These are phyloP conservation scores for Chiloscyllium plagiosum DNA, from an alignment of 2,113 vertebrate species.

Conservation along the genomic window DNA sequence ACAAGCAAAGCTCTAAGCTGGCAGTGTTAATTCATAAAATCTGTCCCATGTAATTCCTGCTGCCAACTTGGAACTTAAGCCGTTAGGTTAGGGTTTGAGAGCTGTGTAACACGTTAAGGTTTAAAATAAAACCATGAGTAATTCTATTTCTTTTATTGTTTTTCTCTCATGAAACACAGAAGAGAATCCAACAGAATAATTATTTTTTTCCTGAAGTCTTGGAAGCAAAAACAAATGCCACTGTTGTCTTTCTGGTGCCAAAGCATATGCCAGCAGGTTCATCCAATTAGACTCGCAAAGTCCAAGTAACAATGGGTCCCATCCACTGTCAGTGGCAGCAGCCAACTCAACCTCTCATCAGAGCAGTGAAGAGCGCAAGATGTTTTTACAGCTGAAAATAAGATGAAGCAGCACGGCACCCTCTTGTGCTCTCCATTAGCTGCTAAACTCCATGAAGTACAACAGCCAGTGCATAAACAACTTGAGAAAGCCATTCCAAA, in stretches of 20 bases:
- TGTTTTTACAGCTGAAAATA: conserved; percentile 99
- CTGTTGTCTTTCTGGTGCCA: conserved; percentile 56
- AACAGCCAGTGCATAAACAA: conserved; percentile 95
- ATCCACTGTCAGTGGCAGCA: conserved; percentile 49
- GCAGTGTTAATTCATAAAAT: conserved; percentile 28
- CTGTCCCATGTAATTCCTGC: neutral
- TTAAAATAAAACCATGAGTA: neutral
- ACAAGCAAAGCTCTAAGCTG: neutral
- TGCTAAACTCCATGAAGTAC: conserved; percentile 78
- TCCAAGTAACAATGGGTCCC: conserved; percentile 51
- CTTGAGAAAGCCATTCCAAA: conserved; percentile 67
- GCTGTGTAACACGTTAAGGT: neutral
- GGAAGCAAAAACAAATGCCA: conserved; percentile 65
- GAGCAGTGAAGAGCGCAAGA: conserved; percentile 60
- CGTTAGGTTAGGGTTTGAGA: neutral
- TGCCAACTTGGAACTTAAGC: conserved; percentile 19
- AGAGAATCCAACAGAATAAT: conserved; percentile 45
- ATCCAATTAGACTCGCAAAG: conserved; percentile 55
- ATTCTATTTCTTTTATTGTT: neutral
- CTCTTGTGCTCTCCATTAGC: conserved; percentile 82
- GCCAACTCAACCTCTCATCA: conserved; percentile 52
- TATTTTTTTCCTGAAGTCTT: conserved; percentile 55
- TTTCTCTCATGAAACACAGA: neutral
- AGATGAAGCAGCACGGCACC: conserved; percentile 89
- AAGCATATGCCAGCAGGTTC: conserved; percentile 52